Base-by-base conservation (phyloP, 1,140 invertebrate genomes). In the Orius insidiosus region DNA sequence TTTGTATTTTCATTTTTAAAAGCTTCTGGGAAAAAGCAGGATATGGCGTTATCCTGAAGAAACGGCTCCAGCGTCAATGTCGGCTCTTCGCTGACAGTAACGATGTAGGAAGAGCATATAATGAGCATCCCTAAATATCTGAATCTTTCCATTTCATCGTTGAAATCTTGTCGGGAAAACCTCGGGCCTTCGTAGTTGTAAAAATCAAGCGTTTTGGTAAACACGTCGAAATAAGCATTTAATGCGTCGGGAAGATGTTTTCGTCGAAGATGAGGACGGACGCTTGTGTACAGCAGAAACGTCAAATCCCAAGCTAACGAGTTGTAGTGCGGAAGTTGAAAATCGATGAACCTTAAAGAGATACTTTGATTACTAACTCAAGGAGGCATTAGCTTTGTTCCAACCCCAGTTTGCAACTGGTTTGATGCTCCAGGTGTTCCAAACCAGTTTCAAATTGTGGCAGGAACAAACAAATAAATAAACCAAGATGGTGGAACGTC, bases 271-370 rank as follows among this genome's bases (percentile, higher is more conserved):
- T 24, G 24, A 7, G 24, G 24, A 3, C 24, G 24, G 24, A 24
- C 24, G 24, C 13, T 16, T 2, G 46, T 41, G 30, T 36, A 24
- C 2, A 48, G 6, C n/a, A 48, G 15, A 24, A 33, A 48, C 41
- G 15, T 10, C 11, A 48, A 32, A 30, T 48, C 46, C 8, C 14
- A 36, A 14, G 36, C 46, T 10, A 16, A 43, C 3, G 46, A 42
- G n/a, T 43, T 48, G 38, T 34, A 48, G 13, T 48, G 46, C 15
- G 46, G 36, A 3, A 48, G 24, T 35, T 48, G 38, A 24, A 48
- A 47, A 41, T 47, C 46, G 5, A 47, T 11, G 16, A 47, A 40
- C 34, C 39, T 47, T 15, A 19, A 42, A 24, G 7, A 24, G 7
- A 24, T 4, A 24, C 7, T 7, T 3, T 24, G 24, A 44, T 8